Evolutionary conservation across 2,888 invertebrate genomes (phyloP), one percentile per base, ranked within the genome.

Genomic region (Clitarchus hookeri): DNA sequence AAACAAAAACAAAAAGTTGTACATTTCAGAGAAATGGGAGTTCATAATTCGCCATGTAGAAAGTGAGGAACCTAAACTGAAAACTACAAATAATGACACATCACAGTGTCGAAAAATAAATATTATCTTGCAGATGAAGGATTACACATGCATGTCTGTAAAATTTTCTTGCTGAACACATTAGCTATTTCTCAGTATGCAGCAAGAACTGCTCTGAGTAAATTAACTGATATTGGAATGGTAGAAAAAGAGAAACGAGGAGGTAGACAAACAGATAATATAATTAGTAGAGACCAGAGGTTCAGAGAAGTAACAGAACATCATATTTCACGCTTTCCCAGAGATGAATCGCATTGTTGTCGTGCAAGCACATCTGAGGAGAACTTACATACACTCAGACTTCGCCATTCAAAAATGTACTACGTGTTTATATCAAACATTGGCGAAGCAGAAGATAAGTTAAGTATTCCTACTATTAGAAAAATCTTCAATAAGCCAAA

Each of bases 281-380:
- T 65, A 11, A 65, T 65, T 65, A 65, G 65, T 65, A 65, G 65
- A 65, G 65, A 65, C 65, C 11, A 65, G 65, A 65, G 65, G 16
- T 16, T 65, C 65, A 65, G 65, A 65, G 65, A 65, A 65, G 65
- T 19, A 65, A 12, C 16, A 65, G 65, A 65, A 65, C 11, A 65
- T 65, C 65, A 65, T 65, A 65, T 65, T 65, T 65, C 65, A 23
- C 65, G 65, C 65, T 65, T 65, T 65, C 65, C 65, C 65, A 65
- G 65, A 65, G 65, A 16, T 23, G 65, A 65, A 65, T 65, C 65
- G n/a, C 23, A 65, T 65, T 65, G 16, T 65, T 65, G 65, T 19
- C 65, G 65, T 65, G 19, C 65, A 65, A 23, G 65, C 0, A 65
- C 65, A 65, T 65, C 65, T 19, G 16, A 65, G 65, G 65, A 65